Evolutionary conservation across 64 coral and sea anemone genomes (phyloP), one percentile per base, ranked within the genome.

Genomic region (Pocillopora damicornis): DNA sequence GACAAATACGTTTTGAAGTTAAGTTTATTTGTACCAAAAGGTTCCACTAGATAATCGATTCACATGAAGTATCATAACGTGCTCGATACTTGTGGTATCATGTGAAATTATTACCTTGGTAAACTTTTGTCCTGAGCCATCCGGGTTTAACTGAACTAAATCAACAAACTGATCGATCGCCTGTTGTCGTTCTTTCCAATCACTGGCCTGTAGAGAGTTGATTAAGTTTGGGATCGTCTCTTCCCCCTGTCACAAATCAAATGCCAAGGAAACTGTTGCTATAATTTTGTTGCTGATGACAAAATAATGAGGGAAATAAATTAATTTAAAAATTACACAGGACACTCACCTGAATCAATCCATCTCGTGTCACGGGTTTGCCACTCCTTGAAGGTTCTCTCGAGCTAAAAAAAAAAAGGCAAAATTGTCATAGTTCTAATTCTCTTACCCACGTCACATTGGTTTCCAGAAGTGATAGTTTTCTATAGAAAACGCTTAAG

Each of bases 111-210:
- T 14, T 98, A 98, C 96, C 96, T 98, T 98, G 9, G 93, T 94
- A 77, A 98, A 92, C 74, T 98, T 98, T 12, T 88, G 36, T 38
- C 93, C 93, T 14, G 95, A 76, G 17, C 93, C 93, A 57, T 94
- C 79, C 17, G 90, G 89, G 58, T 94, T 94, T 45, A 84, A 78
- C 77, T 90, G 77, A 11, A 91, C 84, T 22, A 98, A 59, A n/a
- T 90, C 80, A 75, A 92, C 88, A 82, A 98, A 76, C 51, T 79
- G 81, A 78, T 98, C 96, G 62, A 98, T 75, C 10, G 92, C 96
- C 57, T 91, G 90, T 36, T 93, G 88, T 76, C 96, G 83, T 79
- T 98, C 96, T 59, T 93, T 94, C 96, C 96, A 98, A 25, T 98
- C 92, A 87, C 72, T 98, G 14, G 90, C 83, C 51, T 88, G 86